Evolutionary conservation across 2,797 vertebrate species (phyloP).

Genomic region (Sebastes trivittatus): DNA sequence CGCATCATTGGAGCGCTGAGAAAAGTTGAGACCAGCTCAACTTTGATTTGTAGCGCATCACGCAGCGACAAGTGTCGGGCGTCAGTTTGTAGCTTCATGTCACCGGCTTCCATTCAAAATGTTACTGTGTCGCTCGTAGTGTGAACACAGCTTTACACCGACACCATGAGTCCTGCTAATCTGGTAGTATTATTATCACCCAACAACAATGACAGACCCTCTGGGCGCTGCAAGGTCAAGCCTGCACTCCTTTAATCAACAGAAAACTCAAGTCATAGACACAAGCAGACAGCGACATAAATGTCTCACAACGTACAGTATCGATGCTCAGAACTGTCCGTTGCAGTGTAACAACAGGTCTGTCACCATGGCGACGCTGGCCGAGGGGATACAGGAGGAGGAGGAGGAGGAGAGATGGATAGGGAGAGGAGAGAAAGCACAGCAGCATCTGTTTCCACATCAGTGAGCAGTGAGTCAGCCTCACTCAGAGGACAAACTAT

Average conservation of each 20-base stretch:
- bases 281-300: not conserved
- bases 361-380: conserved; percentile 74
- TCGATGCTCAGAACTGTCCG: conserved; percentile 9
- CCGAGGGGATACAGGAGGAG: conserved; percentile 52
- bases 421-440: not conserved
- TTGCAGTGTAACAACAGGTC: conserved; percentile 67
- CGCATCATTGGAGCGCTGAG: too few relatives aligned
- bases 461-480: conserved; percentile 28
- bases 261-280: too few relatives aligned
- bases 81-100: not conserved
- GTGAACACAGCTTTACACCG: not conserved
- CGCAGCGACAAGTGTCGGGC: not conserved
- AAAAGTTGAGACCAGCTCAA: not conserved
- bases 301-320: not conserved
- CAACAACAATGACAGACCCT: not conserved
- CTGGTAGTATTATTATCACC: not conserved
- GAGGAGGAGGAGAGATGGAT: not conserved
- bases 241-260: not conserved
- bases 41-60: not conserved
- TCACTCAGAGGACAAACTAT: not conserved
- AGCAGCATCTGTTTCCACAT: conserved; percentile 58
- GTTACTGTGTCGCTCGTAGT: not conserved
- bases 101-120: not conserved
- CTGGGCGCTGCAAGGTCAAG: not conserved
- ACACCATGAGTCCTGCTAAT: not conserved